Evolutionary conservation across 1,140 invertebrate genomes (phyloP).

Genomic region (Brachionus angularis): DNA sequence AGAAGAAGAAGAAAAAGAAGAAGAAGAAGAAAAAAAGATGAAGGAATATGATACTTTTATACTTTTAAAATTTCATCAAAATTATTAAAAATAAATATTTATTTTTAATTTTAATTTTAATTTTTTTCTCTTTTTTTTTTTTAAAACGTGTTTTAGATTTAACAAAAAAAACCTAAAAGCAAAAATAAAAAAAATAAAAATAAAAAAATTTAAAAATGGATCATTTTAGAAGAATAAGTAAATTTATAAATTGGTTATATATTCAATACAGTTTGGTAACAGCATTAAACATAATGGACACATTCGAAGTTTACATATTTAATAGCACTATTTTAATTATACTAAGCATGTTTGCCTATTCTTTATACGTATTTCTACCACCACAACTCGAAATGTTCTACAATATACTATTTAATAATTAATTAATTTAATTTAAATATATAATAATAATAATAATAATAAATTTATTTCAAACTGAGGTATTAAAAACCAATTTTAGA

Average conservation of each 20-base stretch:
- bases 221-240: background rate
- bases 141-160: no score
- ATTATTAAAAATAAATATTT: no score
- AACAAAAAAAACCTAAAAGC: no score
- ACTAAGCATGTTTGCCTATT: constrained; percentile 8
- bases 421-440: background rate
- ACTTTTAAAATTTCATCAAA: no score
- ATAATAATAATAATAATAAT: no score
- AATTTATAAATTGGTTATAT: constrained; percentile 23
- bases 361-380: constrained; percentile 30
- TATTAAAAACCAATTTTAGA: no score
- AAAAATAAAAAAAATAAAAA: background rate
- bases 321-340: constrained; percentile 2
- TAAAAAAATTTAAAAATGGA: background rate
- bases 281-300: constrained; percentile 28
- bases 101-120: no score
- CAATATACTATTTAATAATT: background rate
- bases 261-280: constrained; percentile 38
- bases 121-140: no score
- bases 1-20: no score
- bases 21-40: no score
- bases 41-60: no score
- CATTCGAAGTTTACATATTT: constrained; percentile 13
- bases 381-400: constrained; percentile 9
- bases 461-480: no score